A percentile compares a stretch with the other conserved stretches of the same genome.
These are phyloP conservation scores for Potamarius usumacintae DNA, from an alignment of 2,113 vertebrate genomes.

Conservation along the genomic window DNA sequence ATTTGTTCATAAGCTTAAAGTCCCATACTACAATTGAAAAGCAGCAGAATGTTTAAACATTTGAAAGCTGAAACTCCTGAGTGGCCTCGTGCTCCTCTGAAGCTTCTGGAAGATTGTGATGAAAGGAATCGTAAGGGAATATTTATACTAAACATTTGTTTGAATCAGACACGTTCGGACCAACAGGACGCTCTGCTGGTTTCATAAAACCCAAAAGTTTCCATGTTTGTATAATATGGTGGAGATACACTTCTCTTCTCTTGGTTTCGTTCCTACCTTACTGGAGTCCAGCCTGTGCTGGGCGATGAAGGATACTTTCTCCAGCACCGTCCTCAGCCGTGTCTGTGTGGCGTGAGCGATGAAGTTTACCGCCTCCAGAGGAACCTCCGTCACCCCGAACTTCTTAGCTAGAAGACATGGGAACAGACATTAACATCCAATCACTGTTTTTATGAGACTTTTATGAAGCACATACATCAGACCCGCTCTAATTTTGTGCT, in stretches of 20 bases:
- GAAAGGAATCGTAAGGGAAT: neutral
- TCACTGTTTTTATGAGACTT: neutral
- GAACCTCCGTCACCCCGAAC: conserved; percentile 82
- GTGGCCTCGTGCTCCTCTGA: neutral
- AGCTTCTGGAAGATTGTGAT: neutral
- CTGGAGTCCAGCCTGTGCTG: conserved; percentile 82
- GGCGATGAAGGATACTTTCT: conserved; percentile 82
- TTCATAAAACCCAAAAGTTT: neutral
- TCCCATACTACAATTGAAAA: neutral
- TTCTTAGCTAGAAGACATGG: conserved; percentile 73
- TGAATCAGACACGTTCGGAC: neutral
- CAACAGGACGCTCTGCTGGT: neutral
- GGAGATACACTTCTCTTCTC: neutral
- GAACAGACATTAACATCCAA: conserved; percentile 31
- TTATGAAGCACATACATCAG: neutral
- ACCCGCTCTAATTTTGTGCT: neutral
- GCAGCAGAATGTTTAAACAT: neutral
- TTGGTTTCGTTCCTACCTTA: conserved; percentile 69
- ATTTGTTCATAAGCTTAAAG: neutral
- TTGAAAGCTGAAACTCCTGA: neutral
- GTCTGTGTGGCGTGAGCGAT: conserved; percentile 83
- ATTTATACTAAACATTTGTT: neutral
- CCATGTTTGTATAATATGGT: neutral
- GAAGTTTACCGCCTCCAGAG: conserved; percentile 82
- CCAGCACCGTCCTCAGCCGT: conserved; percentile 79